phyloP scores from a whole-genome alignment of 2,797 vertebrate species.

The Percopsis omiscomaycus region DNA sequence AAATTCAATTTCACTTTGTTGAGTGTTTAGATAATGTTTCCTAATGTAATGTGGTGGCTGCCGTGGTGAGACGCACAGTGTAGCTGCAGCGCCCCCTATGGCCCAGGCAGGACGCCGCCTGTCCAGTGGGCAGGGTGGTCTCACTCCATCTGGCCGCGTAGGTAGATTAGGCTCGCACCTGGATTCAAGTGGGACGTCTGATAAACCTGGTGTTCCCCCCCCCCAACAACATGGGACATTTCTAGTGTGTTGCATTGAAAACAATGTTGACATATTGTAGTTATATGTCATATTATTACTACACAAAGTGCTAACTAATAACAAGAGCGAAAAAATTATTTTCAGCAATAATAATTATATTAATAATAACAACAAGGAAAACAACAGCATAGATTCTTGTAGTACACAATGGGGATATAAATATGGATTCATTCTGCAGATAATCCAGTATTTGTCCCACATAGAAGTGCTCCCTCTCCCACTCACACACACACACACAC shows the following conservation, averaged over 20 bases:
- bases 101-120: slow-evolving; percentile 33
- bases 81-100: slow-evolving; percentile 73
- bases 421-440: too few relatives aligned
- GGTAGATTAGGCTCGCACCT: slow-evolving; percentile 1
- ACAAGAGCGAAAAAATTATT: too few relatives aligned
- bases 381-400: too few relatives aligned
- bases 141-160: slow-evolving; percentile 21
- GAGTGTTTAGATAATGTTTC: slow-evolving; percentile 78
- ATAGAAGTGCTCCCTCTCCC: background rate
- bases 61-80: slow-evolving; percentile 48
- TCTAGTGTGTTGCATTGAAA: too few relatives aligned
- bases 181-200: too few relatives aligned
- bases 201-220: too few relatives aligned
- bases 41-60: slow-evolving; percentile 67
- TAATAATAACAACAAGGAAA: background rate
- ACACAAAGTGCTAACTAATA: too few relatives aligned
- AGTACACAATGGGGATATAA: too few relatives aligned
- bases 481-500: slow-evolving; percentile 2
- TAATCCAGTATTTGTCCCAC: too few relatives aligned
- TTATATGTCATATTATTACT: too few relatives aligned
- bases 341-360: background rate
- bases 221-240: too few relatives aligned
- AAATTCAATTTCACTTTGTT: slow-evolving; percentile 79
- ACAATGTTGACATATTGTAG: background rate
- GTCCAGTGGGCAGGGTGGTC: slow-evolving; percentile 10